Conservation (phyloP, 1,140 invertebrate species). For the Watersipora subatra region DNA sequence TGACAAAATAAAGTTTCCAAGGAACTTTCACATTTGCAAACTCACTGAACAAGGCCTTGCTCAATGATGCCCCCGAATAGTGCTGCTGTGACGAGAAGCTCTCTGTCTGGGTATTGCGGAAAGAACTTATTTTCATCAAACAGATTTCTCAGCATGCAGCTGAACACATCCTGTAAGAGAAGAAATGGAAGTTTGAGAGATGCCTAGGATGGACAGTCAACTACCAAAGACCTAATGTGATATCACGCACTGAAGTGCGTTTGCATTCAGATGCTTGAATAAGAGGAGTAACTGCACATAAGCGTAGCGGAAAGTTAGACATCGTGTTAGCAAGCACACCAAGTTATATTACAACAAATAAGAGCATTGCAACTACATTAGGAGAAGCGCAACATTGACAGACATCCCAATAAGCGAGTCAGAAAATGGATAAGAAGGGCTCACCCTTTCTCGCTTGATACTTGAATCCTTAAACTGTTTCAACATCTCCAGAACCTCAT, state of each 20-base stretch:
- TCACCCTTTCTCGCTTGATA: conserved; percentile 64
- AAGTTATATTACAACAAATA: too few relatives aligned
- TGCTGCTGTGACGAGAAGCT: conserved; percentile 89
- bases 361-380: too few relatives aligned
- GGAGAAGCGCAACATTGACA: too few relatives aligned
- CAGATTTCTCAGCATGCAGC: conserved; percentile 93
- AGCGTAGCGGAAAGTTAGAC: too few relatives aligned
- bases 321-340: too few relatives aligned
- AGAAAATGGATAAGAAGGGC: conserved; percentile 12
- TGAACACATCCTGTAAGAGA: conserved; percentile 59
- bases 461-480: conserved; percentile 86
- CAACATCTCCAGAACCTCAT: conserved; percentile 59
- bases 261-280: neutral
- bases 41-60: conserved; percentile 72
- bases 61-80: conserved; percentile 97
- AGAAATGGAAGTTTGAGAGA: too few relatives aligned
- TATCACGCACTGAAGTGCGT: neutral
- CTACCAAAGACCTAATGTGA: too few relatives aligned
- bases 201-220: too few relatives aligned
- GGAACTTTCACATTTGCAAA: conserved; percentile 41
- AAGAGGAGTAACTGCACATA: neutral
- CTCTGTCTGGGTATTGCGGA: conserved; percentile 94
- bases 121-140: conserved; percentile 98
- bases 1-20: too few relatives aligned
- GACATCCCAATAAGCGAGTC: too few relatives aligned